phyloP scores from a whole-genome alignment of 30 jellyfish, hydroid and myxozoan genomes.

The Hydractinia symbiolongicarpus region DNA sequence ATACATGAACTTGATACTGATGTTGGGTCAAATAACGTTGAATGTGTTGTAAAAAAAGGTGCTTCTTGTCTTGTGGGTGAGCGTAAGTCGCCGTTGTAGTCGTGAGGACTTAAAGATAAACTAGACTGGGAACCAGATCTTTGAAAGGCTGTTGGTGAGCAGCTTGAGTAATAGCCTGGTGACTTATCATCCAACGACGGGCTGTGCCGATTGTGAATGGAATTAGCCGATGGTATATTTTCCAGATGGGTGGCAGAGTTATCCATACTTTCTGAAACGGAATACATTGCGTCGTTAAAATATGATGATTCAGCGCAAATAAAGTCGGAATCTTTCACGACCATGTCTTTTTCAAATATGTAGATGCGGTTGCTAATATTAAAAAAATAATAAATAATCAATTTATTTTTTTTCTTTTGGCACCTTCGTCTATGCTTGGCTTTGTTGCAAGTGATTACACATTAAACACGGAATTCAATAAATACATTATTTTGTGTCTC shows the following conservation, averaged over 20 bases:
- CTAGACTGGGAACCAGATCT: conserved; percentile 34
- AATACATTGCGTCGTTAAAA: conserved; percentile 29
- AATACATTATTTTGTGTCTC: too few species aligned
- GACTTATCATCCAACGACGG: conserved; percentile 27
- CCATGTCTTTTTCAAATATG: conserved; percentile 20
- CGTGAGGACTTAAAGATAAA: conserved; percentile 32
- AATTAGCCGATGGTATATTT: conserved; percentile 12
- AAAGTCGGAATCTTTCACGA: conserved; percentile 16
- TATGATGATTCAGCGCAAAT: conserved; percentile 15
- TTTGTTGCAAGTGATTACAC: too few species aligned
- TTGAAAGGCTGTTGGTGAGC: conserved; percentile 12
- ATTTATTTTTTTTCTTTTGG: too few species aligned
- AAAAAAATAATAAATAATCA: background rate
- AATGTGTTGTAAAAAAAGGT: background rate
- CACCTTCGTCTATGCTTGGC: too few species aligned
- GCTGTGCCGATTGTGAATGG: conserved; percentile 12
- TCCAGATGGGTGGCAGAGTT: conserved; percentile 22
- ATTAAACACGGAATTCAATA: too few species aligned
- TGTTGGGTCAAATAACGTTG: conserved; percentile 24
- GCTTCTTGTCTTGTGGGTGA: conserved; percentile 37
- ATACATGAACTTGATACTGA: background rate
- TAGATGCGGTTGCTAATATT: background rate
- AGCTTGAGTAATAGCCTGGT: conserved; percentile 25
- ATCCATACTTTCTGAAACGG: conserved; percentile 33
- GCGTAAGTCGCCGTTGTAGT: conserved; percentile 15